A percentile compares a stretch with the other conserved stretches of the same genome.
These are phyloP conservation scores for Tolmerus cingulatus DNA, from an alignment of 2,888 invertebrate genomes.

Conservation along the genomic window DNA sequence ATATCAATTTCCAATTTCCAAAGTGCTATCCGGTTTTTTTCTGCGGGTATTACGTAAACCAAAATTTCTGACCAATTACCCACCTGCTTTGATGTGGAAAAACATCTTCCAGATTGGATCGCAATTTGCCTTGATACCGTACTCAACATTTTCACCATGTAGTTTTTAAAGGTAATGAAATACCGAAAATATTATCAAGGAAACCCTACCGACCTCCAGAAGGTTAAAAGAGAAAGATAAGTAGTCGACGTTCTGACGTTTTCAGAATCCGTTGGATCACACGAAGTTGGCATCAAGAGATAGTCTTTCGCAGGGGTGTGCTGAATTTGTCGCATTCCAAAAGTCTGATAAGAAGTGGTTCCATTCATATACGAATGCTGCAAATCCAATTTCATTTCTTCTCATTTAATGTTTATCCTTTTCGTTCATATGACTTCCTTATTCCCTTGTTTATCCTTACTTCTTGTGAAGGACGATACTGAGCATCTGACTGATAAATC, in stretches of 20 bases:
- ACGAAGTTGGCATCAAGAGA: background rate
- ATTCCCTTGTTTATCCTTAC: too few species aligned
- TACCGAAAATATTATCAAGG: background rate
- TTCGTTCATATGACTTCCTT: too few species aligned
- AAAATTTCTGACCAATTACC: conserved; percentile 41
- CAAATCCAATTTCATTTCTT: too few species aligned
- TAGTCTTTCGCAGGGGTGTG: background rate
- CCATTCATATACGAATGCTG: too few species aligned
- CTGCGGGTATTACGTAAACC: conserved; percentile 56
- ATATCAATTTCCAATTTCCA: background rate
- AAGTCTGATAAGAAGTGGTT: too few species aligned
- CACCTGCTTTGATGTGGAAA: conserved; percentile 70
- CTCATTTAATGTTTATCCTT: too few species aligned
- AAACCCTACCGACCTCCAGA: background rate
- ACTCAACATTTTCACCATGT: conserved; percentile 68
- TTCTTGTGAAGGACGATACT: too few species aligned
- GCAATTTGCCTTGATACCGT: conserved; percentile 69
- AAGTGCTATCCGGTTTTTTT: background rate
- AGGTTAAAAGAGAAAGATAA: background rate
- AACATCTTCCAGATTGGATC: conserved; percentile 69
- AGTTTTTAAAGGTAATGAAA: background rate
- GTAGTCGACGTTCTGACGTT: background rate
- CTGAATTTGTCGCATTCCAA: too few species aligned
- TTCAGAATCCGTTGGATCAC: background rate
- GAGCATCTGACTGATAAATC: too few species aligned